phyloP scores from a whole-genome alignment of 2,797 vertebrate genomes.

The Epinephelus coioides region DNA sequence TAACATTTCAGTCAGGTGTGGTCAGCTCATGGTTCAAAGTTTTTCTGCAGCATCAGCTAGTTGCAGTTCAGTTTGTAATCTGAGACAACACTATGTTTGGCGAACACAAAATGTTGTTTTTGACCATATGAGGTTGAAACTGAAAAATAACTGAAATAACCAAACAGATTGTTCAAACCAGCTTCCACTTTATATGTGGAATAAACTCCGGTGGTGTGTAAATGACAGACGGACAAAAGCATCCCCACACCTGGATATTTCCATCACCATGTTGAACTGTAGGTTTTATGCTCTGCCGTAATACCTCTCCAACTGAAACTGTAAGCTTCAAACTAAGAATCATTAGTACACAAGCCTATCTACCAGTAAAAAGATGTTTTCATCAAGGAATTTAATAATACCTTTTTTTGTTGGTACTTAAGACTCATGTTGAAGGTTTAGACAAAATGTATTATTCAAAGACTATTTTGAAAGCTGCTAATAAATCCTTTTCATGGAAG shows the following conservation, averaged over 20 bases:
- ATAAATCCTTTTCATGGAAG: not conserved
- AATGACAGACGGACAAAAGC: not conserved
- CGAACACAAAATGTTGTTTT: not conserved
- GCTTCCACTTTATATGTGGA: not conserved
- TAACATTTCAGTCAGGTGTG: not conserved
- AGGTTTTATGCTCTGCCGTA: not conserved
- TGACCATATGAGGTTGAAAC: not conserved
- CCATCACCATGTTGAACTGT: not conserved
- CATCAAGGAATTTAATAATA: not conserved
- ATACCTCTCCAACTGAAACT: not conserved
- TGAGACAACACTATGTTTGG: not conserved
- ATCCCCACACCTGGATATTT: not conserved
- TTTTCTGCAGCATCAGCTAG: not conserved
- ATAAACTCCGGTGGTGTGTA: not conserved
- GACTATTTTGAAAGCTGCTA: not conserved
- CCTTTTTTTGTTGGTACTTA: not conserved
- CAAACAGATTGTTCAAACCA: not conserved
- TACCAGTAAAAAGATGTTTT: not conserved
- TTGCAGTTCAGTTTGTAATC: not conserved
- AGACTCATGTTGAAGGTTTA: not conserved
- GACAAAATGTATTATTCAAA: not conserved
- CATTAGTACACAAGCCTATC: not conserved
- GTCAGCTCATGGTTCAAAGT: not conserved
- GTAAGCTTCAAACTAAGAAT: not conserved
- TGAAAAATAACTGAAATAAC: not conserved